Conservation (phyloP, 1,140 invertebrate species). For the Drosophila insularis region DNA sequence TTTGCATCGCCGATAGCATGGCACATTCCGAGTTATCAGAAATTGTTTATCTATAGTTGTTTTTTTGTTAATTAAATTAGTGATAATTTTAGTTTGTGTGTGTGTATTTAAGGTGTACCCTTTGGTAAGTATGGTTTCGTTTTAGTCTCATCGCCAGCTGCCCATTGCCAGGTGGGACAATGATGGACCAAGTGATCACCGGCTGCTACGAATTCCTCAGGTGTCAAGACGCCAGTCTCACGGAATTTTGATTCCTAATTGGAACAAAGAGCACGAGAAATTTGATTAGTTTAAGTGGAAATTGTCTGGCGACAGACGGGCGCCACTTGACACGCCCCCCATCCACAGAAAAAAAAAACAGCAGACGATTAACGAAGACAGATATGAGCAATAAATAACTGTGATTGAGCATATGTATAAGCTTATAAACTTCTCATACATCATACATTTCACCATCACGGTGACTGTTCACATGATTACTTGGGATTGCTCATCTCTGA, state of each 20-base stretch:
- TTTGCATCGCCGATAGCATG: slow-evolving; percentile 96
- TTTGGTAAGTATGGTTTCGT: slow-evolving; percentile 94
- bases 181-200: slow-evolving; percentile 99
- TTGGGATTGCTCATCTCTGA: slow-evolving; percentile 18
- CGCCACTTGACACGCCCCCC: not conserved
- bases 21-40: slow-evolving; percentile 97
- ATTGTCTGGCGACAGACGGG: slow-evolving; percentile 25
- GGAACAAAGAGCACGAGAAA: not conserved
- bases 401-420: slow-evolving; percentile 16
- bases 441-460: not conserved
- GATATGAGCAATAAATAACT: not conserved
- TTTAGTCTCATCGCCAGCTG: slow-evolving; percentile 93
- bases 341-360: too few species aligned
- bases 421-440: not conserved
- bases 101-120: slow-evolving; percentile 31
- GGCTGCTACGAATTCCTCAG: slow-evolving; percentile 97
- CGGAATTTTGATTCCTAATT: slow-evolving; percentile 97
- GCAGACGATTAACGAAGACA: not conserved
- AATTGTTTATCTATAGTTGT: slow-evolving; percentile 93
- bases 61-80: slow-evolving; percentile 18
- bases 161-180: slow-evolving; percentile 99
- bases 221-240: slow-evolving; percentile 99
- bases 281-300: slow-evolving; percentile 18
- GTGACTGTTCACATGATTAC: not conserved
- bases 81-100: not conserved